These are phyloP conservation scores for Scolopax mira DNA, from an alignment of 2,113 vertebrate genomes.

Conservation along the genomic window DNA sequence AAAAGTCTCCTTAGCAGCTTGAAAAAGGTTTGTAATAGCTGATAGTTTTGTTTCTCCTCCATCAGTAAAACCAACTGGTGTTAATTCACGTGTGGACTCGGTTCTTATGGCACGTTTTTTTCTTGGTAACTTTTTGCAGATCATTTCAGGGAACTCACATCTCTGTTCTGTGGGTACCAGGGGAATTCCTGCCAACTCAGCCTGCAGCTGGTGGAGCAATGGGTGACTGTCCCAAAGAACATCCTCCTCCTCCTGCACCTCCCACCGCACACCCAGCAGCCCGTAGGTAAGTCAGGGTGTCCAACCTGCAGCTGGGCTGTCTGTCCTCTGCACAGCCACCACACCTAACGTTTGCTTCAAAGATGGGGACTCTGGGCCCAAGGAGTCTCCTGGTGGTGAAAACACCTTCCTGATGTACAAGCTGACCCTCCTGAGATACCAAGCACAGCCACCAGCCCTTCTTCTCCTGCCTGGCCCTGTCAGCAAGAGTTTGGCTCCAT, in stretches of 20 bases:
- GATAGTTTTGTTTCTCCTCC: background rate
- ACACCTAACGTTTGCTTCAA: rapidly evolving
- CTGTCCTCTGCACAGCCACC: background rate
- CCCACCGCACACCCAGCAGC: background rate
- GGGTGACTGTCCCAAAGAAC: background rate
- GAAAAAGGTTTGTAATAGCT: background rate
- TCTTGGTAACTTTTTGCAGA: background rate
- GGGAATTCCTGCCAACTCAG: background rate
- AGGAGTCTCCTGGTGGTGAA: background rate
- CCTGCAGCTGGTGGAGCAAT: rapidly evolving
- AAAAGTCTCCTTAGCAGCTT: background rate
- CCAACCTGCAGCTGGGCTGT: background rate
- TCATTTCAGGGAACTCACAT: background rate
- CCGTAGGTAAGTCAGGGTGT: background rate
- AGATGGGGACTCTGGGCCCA: background rate
- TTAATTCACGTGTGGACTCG: background rate
- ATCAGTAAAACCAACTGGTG: background rate
- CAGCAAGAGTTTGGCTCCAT: background rate
- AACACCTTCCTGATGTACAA: background rate
- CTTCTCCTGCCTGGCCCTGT: background rate
- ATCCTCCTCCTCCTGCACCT: background rate
- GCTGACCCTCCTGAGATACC: background rate
- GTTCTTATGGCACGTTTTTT: background rate
- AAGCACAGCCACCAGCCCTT: background rate
- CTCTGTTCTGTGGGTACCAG: background rate